phyloP scores from a whole-genome alignment of 1,140 invertebrate genomes.

The Dolichoris vasculosae region DNA sequence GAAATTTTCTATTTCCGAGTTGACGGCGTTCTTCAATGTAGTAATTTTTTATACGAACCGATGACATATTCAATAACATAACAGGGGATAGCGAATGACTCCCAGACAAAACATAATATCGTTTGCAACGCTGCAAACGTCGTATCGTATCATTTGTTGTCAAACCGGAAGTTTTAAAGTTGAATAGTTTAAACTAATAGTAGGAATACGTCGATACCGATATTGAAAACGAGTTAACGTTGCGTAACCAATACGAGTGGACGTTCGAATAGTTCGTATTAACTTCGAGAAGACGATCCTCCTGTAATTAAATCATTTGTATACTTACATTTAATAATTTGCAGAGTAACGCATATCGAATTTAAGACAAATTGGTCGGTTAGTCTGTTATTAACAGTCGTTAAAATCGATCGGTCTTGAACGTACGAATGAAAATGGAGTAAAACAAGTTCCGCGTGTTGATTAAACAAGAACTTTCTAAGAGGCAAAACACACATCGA shows the following conservation, averaged over 20 bases:
- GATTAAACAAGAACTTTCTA: background rate
- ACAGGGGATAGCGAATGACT: background rate
- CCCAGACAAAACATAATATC: constrained; percentile 18
- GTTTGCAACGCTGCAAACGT: background rate
- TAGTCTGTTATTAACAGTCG: background rate
- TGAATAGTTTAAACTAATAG: background rate
- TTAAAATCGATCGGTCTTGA: background rate
- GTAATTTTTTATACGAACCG: background rate
- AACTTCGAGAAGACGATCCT: background rate
- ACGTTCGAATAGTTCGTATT: too few species aligned
- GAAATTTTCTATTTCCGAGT: background rate
- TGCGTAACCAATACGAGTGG: background rate
- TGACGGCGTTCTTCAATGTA: background rate
- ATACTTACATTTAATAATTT: background rate
- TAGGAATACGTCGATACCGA: background rate
- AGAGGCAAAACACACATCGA: background rate
- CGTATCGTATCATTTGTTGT: background rate
- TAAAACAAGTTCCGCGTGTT: background rate
- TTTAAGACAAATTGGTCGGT: background rate
- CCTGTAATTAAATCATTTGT: background rate
- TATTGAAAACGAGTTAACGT: background rate
- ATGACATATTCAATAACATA: background rate
- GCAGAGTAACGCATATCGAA: background rate
- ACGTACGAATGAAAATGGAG: background rate
- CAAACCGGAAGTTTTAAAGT: background rate